Percentiles rank a stretch among this genome's conserved stretches.
Conservation (phyloP, 2,113 vertebrate genomes). For the Craseonycteris thonglongyai region DNA sequence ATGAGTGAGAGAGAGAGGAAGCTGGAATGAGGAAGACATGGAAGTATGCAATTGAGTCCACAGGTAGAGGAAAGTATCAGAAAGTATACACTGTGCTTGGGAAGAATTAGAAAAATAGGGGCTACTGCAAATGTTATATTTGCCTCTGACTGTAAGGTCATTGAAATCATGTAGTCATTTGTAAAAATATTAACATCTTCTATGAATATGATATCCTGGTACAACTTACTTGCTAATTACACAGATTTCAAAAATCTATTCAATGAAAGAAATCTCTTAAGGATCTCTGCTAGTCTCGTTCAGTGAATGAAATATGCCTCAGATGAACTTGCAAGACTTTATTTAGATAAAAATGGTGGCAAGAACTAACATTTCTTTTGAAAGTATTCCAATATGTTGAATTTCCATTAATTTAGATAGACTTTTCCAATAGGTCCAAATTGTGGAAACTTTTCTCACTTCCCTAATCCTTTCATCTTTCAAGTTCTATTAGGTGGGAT, state of each 20-base stretch:
- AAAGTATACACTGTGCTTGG: background rate
- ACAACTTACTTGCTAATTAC: background rate
- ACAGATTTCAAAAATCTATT: background rate
- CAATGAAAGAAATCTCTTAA: background rate
- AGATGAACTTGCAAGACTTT: background rate
- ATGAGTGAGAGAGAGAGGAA: background rate
- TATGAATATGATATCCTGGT: background rate
- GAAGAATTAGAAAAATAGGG: background rate
- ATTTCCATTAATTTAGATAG: slow-evolving; percentile 15
- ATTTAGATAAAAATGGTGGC: background rate
- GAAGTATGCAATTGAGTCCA: background rate
- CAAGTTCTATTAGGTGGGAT: background rate
- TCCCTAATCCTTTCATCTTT: slow-evolving; percentile 4
- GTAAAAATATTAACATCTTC: background rate
- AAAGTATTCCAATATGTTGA: background rate
- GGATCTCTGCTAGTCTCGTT: background rate
- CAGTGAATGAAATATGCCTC: background rate
- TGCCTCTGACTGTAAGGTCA: background rate
- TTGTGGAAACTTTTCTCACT: slow-evolving; percentile 25
- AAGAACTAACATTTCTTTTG: background rate
- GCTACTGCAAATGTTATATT: background rate
- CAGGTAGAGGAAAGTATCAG: background rate
- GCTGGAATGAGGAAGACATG: background rate
- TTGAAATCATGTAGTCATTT: background rate
- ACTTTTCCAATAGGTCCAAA: slow-evolving; percentile 3